Evolutionary conservation across 2,888 invertebrate genomes (phyloP).

Genomic region (Microplitis deprimator): DNA sequence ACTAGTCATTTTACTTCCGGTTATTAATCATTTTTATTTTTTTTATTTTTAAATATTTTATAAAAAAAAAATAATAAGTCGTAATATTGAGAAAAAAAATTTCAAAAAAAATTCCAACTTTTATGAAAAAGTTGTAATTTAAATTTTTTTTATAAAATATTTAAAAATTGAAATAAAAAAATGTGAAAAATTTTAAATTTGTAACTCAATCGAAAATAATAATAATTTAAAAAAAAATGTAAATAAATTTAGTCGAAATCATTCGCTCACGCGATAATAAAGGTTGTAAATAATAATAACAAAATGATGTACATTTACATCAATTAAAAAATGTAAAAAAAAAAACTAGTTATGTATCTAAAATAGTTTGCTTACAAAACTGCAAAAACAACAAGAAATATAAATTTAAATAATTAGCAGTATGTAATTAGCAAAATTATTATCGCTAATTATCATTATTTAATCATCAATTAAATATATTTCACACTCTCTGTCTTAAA

Average conservation of each 20-base stretch:
- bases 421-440: constrained; percentile 26
- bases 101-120: too few relatives aligned
- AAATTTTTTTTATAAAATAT: background rate
- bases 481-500: constrained; percentile 7
- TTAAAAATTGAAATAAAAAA: background rate
- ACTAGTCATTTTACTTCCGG: background rate
- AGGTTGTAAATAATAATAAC: background rate
- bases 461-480: constrained; percentile 34
- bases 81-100: too few relatives aligned
- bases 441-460: constrained; percentile 34
- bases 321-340: background rate
- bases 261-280: background rate
- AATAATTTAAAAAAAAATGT: background rate
- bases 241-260: constrained; percentile 1
- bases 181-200: background rate
- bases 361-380: background rate
- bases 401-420: constrained; percentile 15
- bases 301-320: background rate
- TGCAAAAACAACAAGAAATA: background rate
- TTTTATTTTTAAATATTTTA: background rate
- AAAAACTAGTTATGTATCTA: background rate
- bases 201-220: constrained; percentile 5
- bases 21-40: background rate
- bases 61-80: too few relatives aligned
- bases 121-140: too few relatives aligned